Evolutionary conservation across 2,113 vertebrate genomes (phyloP).

Genomic region (Callipepla squamata): DNA sequence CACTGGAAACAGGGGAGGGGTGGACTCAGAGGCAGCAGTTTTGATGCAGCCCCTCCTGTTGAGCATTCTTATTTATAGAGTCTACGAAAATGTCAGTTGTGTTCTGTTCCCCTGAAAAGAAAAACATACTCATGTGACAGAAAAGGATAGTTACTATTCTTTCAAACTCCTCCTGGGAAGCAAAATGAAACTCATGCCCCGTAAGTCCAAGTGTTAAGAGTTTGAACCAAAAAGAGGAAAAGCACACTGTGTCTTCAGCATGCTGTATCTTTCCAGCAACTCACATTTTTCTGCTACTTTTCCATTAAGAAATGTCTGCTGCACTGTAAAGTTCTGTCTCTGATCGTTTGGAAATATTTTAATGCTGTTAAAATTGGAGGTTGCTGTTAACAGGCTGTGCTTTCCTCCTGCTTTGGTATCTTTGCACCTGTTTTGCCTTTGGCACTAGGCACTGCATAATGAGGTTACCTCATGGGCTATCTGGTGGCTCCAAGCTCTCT

Average conservation of each 20-base stretch:
- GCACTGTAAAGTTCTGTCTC: slow-evolving; percentile 10
- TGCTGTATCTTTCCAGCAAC: not conserved
- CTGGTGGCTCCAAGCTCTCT: slow-evolving; percentile 33
- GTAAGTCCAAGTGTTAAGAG: not conserved
- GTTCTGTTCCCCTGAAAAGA: not conserved
- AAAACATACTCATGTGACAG: not conserved
- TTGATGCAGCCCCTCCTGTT: not conserved
- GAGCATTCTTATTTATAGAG: not conserved
- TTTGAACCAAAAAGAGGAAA: not conserved
- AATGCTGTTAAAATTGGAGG: slow-evolving; percentile 47
- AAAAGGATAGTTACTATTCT: not conserved
- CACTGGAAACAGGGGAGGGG: not conserved
- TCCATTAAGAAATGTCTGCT: slow-evolving; percentile 34
- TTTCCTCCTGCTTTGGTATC: slow-evolving; percentile 45
- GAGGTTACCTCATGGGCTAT: slow-evolving; percentile 57
- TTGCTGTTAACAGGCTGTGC: slow-evolving; percentile 47
- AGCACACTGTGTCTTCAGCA: not conserved
- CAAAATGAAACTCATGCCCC: not conserved
- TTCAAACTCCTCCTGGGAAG: not conserved
- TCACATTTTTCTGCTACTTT: slow-evolving; percentile 8
- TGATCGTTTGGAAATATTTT: slow-evolving; percentile 49
- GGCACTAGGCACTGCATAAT: slow-evolving; percentile 59
- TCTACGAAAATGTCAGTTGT: not conserved
- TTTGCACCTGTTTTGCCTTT: slow-evolving; percentile 74
- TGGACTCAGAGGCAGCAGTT: not conserved